Base-by-base conservation (phyloP, 2,113 vertebrate genomes). In the Pristiophorus japonicus region DNA sequence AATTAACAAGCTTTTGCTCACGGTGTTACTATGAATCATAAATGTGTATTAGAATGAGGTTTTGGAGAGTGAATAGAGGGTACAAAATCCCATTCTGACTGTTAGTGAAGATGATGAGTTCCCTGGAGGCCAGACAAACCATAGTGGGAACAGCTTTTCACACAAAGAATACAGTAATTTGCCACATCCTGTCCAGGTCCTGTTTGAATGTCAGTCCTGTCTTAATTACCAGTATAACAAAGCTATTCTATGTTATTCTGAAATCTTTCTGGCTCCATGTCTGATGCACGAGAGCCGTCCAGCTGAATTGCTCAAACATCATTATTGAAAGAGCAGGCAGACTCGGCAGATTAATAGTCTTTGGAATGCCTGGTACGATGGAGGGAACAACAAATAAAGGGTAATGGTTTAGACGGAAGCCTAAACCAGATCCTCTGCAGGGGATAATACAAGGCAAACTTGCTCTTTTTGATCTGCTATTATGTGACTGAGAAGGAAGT, bases 51-150 rank as follows among this genome's bases (percentile, higher is more conserved):
- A 96, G 96, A 94, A 95, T 94, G 95, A 96, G 96, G 96, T 97
- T 97, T 92, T 96, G 97, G 96, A 97, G 96, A 98, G 97, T 97
- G 98, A 98, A 98, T 97, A 98, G 96, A 98, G 97, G 97, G 97
- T 98, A 98, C 97, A 98, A 98, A 98, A 98, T 98, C 97, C 98
- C 97, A 98, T 98, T 98, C 98, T 98, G 98, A 98, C 98, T 99
- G 98, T 99, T 98, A 98, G 98, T 98, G 97, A 98, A 98, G 97
- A 98, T 98, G 98, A 99, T 98, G 97, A 98, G 98, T 97, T 98
- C 98, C 98, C 98, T 95, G 96, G 98, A 98, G 98, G 97, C 97
- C 95, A 97, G 97, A 97, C 97, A 96, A 98, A 98, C 97, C 97
- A 97, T 97, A 97, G 97, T 97, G 97, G 98, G 97, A 98, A 97